A percentile compares a stretch with the other conserved stretches of the same genome.
These are phyloP conservation scores for Blastobasis adustella DNA, from an alignment of 2,888 invertebrate species.

Conservation along the genomic window DNA sequence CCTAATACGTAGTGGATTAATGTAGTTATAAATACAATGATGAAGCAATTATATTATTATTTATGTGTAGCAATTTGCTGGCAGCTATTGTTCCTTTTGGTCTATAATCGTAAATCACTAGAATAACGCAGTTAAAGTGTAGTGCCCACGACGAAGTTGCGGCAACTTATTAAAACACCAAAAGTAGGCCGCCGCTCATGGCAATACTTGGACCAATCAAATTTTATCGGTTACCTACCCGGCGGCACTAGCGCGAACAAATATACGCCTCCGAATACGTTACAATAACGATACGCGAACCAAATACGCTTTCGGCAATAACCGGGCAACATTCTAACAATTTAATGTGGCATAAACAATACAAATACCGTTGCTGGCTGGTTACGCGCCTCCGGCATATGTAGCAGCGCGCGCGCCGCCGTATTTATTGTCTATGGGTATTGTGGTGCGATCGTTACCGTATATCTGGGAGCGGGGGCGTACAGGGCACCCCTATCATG, in stretches of 20 bases:
- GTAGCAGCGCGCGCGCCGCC: slow-evolving; percentile 53
- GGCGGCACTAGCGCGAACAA: slow-evolving; percentile 45
- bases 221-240: slow-evolving; percentile 7
- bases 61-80: no score
- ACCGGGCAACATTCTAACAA: slow-evolving; percentile 70
- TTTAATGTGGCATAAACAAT: slow-evolving; percentile 72
- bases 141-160: no score
- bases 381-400: slow-evolving; percentile 49
- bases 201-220: slow-evolving; percentile 5
- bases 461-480: slow-evolving; percentile 65
- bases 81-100: no score
- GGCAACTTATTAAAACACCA: background rate
- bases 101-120: no score
- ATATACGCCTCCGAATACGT: slow-evolving; percentile 56
- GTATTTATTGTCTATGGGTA: slow-evolving; percentile 71
- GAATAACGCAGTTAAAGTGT: no score
- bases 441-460: slow-evolving; percentile 70
- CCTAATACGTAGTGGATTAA: no score
- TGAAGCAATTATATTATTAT: no score
- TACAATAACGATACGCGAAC: slow-evolving; percentile 56
- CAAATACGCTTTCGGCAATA: slow-evolving; percentile 72
- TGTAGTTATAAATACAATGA: no score
- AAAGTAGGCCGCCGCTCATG: background rate
- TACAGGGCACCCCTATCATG: slow-evolving; percentile 62
- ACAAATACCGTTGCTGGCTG: slow-evolving; percentile 52